Percentiles rank a stretch among this genome's conserved stretches.
phyloP scores from a whole-genome alignment of 1,140 invertebrate genomes.

The Bombus ignitus region DNA sequence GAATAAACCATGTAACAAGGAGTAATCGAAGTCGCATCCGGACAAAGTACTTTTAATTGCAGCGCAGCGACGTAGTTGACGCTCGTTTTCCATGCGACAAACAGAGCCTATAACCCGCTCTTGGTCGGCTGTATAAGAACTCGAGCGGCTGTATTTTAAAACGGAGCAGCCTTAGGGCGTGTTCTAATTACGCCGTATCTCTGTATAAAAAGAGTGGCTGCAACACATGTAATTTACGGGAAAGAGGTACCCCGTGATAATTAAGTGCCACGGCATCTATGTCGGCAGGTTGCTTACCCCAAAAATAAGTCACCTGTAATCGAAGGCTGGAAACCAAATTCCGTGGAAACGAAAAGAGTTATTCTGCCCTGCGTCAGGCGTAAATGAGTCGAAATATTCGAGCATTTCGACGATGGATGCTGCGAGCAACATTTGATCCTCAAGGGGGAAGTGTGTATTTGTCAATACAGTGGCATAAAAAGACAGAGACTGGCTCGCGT shows the following conservation, averaged over 20 bases:
- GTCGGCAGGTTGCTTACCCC: background rate
- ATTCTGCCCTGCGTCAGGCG: background rate
- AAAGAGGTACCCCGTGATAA: conserved; percentile 43
- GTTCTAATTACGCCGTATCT: conserved; percentile 68
- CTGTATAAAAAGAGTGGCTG: conserved; percentile 52
- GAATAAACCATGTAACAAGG: background rate
- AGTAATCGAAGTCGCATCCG: background rate
- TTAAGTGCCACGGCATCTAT: conserved; percentile 55
- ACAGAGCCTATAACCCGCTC: background rate
- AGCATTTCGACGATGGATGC: background rate
- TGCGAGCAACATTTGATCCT: background rate
- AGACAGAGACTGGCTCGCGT: too few species aligned
- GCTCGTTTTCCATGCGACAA: background rate
- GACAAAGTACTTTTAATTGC: conserved; percentile 18
- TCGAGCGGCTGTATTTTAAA: conserved; percentile 30
- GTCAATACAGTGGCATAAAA: too few species aligned
- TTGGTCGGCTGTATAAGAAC: background rate
- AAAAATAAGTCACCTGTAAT: conserved; percentile 27
- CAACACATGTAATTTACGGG: conserved; percentile 53
- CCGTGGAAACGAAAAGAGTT: background rate
- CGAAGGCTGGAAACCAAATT: background rate
- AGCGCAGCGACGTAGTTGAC: background rate
- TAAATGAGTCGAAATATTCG: background rate
- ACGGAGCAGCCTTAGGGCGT: conserved; percentile 38
- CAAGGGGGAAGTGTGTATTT: too few species aligned